Percentiles rank a stretch among this genome's conserved stretches.
Conservation (phyloP, 1,140 invertebrate species). For the Lutraria rhynchaena region DNA sequence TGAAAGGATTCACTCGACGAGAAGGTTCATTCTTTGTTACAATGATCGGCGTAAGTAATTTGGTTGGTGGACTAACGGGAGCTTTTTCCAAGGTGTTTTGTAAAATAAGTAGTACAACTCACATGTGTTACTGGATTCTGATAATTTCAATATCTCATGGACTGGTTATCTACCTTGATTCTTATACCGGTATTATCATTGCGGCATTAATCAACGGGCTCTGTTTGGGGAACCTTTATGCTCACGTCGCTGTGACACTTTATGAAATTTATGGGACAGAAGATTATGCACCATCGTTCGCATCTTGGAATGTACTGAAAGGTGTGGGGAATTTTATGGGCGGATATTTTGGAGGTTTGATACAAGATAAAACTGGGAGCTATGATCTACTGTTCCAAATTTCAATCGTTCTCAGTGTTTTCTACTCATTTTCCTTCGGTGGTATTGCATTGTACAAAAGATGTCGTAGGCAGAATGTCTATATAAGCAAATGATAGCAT, state of each 20-base stretch:
- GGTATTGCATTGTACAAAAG: slow-evolving; percentile 23
- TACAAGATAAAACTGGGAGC: slow-evolving; percentile 25
- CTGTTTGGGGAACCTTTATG: slow-evolving; percentile 34
- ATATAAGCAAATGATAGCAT: too few relatives aligned
- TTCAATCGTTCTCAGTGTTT: slow-evolving; percentile 32
- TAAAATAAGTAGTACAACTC: slow-evolving; percentile 25
- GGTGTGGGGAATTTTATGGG: slow-evolving; percentile 36
- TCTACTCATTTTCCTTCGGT: slow-evolving; percentile 32
- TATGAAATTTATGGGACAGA: slow-evolving; percentile 38
- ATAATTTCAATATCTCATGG: slow-evolving; percentile 2
- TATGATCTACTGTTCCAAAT: slow-evolving; percentile 41
- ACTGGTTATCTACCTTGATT: slow-evolving; percentile 20
- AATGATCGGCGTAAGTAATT: slow-evolving; percentile 29
- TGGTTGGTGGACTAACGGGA: slow-evolving; percentile 24
- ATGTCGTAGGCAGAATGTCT: not conserved
- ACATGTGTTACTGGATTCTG: slow-evolving; percentile 31
- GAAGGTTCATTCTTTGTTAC: slow-evolving; percentile 27
- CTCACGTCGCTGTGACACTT: slow-evolving; percentile 35
- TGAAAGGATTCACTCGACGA: slow-evolving; percentile 22
- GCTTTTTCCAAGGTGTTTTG: slow-evolving; percentile 6
- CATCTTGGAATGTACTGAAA: slow-evolving; percentile 37
- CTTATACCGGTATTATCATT: not conserved
- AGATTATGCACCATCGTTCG: slow-evolving; percentile 46
- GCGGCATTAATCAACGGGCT: slow-evolving; percentile 36
- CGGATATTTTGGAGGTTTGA: slow-evolving; percentile 22